Percentiles rank a stretch among this genome's conserved stretches.
phyloP scores from a whole-genome alignment of 2,113 vertebrate genomes.

The Entosphenus tridentatus region DNA sequence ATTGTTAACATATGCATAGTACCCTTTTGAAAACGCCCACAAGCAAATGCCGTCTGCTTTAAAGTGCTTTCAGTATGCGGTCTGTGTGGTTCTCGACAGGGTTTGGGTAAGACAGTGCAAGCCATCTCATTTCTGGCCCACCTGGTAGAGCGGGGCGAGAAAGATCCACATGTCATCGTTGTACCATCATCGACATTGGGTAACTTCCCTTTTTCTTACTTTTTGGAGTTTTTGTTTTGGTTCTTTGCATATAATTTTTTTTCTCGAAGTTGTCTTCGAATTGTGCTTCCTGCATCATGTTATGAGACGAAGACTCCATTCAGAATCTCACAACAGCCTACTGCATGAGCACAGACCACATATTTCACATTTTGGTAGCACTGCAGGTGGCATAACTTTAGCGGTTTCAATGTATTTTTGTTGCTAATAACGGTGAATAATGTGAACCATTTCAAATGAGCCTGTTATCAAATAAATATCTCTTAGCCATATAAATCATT shows the following conservation, averaged over 20 bases:
- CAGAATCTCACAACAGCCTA: too few species aligned
- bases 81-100: slow-evolving; percentile 24
- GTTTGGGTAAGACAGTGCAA: slow-evolving; percentile 92
- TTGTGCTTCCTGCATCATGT: too few species aligned
- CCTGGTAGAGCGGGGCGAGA: slow-evolving; percentile 43
- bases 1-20: background rate
- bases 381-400: too few species aligned
- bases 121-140: slow-evolving; percentile 74
- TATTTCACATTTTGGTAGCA: too few species aligned
- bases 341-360: too few species aligned
- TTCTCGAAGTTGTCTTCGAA: slow-evolving; percentile 2
- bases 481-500: too few species aligned
- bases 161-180: slow-evolving; percentile 65
- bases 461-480: too few species aligned
- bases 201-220: slow-evolving; percentile 17
- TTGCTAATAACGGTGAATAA: too few species aligned
- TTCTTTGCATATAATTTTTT: slow-evolving; percentile 11
- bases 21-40: background rate
- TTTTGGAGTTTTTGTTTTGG: background rate
- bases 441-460: too few species aligned
- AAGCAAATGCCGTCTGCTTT: background rate
- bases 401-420: too few species aligned
- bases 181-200: slow-evolving; percentile 82
- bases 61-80: background rate
- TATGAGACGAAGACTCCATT: too few species aligned